These are phyloP conservation scores for Listronotus bonariensis DNA, from an alignment of 1,140 invertebrate genomes.

Conservation along the genomic window DNA sequence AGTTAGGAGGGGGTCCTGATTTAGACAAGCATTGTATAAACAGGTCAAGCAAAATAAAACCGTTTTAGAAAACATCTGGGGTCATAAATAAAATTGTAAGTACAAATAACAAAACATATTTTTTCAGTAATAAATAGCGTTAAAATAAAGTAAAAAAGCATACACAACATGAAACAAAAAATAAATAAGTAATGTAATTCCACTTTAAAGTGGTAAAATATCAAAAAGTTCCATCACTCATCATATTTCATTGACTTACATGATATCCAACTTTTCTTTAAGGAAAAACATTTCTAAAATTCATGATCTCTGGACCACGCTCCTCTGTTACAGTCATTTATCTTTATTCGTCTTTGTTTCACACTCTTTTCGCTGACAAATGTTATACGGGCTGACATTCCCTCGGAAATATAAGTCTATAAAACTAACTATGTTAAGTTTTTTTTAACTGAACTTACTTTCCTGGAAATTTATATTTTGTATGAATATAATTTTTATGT, in stretches of 20 bases:
- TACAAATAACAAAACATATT: no score
- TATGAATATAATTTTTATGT: neutral
- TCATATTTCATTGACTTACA: slow-evolving; percentile 16
- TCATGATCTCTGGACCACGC: slow-evolving; percentile 19
- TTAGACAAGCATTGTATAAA: no score
- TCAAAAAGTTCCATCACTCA: slow-evolving; percentile 15
- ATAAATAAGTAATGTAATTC: no score
- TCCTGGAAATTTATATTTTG: neutral
- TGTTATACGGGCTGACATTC: slow-evolving; percentile 21
- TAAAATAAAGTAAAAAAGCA: no score
- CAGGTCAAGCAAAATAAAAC: no score
- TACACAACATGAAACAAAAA: no score
- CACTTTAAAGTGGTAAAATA: neutral
- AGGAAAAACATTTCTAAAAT: slow-evolving; percentile 8
- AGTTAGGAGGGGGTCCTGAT: no score
- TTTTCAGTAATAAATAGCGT: no score
- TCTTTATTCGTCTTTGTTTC: slow-evolving; percentile 28
- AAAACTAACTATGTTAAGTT: slow-evolving; percentile 2
- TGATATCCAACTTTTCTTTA: slow-evolving; percentile 13
- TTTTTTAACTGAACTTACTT: neutral
- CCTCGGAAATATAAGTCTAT: slow-evolving; percentile 16
- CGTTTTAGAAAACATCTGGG: no score
- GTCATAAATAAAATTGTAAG: no score
- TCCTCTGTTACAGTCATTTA: slow-evolving; percentile 18
- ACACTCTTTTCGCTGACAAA: slow-evolving; percentile 13